These are phyloP conservation scores for Crotalus tigris DNA, from an alignment of 2,113 vertebrate genomes.

Conservation along the genomic window DNA sequence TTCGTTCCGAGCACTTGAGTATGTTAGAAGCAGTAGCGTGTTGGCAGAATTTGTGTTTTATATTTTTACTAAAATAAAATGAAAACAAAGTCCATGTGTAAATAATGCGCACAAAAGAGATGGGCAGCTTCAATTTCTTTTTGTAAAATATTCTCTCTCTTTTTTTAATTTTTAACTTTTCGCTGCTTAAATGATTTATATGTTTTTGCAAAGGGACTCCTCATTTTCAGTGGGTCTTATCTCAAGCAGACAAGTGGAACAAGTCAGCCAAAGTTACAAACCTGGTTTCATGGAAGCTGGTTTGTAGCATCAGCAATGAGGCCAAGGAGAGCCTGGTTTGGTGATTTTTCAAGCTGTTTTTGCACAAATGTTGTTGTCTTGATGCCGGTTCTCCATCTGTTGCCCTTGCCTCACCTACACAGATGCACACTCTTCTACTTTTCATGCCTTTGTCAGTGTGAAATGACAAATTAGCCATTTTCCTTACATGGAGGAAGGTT, in stretches of 20 bases:
- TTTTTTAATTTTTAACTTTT: slow-evolving; percentile 14
- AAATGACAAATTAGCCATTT: slow-evolving; percentile 74
- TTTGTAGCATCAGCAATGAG: slow-evolving; percentile 48
- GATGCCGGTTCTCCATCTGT: not conserved
- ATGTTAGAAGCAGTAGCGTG: slow-evolving; percentile 56
- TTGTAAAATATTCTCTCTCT: slow-evolving; percentile 32
- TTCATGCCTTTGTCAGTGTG: slow-evolving; percentile 69
- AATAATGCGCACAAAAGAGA: slow-evolving; percentile 57
- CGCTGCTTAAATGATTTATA: slow-evolving; percentile 31
- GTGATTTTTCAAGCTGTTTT: slow-evolving; percentile 16
- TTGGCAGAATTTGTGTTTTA: slow-evolving; percentile 55
- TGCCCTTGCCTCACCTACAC: slow-evolving; percentile 13
- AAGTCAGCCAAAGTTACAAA: slow-evolving; percentile 14
- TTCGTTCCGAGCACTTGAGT: slow-evolving; percentile 63
- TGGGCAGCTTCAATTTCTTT: slow-evolving; percentile 36
- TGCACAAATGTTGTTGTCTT: not conserved
- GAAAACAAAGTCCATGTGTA: slow-evolving; percentile 55
- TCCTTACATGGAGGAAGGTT: slow-evolving; percentile 65
- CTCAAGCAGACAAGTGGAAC: not conserved
- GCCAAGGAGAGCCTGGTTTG: slow-evolving; percentile 34
- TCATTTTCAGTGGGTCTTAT: not conserved
- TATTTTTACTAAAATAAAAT: slow-evolving; percentile 63
- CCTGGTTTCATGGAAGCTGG: slow-evolving; percentile 22
- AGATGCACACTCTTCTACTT: slow-evolving; percentile 48
- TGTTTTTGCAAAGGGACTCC: not conserved